A percentile compares a stretch with the other conserved stretches of the same genome.
Conservation (phyloP, 2,797 vertebrate genomes). For the Oophaga sylvatica region DNA sequence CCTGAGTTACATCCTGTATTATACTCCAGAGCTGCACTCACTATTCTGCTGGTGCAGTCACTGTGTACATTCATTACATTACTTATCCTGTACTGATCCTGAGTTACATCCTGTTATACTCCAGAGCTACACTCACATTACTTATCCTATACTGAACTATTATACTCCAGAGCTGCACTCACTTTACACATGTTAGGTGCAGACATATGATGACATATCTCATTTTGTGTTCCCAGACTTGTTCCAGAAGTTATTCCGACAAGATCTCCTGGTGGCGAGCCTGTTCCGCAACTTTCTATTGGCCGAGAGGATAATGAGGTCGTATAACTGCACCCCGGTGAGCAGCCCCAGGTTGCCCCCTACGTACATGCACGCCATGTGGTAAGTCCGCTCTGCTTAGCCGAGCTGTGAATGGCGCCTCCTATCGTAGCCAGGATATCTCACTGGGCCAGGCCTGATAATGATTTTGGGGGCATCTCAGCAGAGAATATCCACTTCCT, state of each 20-base stretch:
- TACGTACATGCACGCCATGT: slow-evolving; percentile 98
- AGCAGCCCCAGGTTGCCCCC: slow-evolving; percentile 95
- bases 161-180: too few species aligned
- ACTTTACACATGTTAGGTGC: too few species aligned
- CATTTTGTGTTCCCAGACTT: slow-evolving; percentile 78
- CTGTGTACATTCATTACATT: too few species aligned
- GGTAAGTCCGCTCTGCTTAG: slow-evolving; percentile 79
- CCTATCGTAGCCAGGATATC: too few species aligned
- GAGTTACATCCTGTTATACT: too few species aligned
- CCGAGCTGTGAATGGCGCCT: not conserved
- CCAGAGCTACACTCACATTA: too few species aligned
- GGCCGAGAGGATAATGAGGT: slow-evolving; percentile 96
- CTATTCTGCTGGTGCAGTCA: too few species aligned
- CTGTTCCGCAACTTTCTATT: slow-evolving; percentile 94
- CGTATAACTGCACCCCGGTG: slow-evolving; percentile 96
- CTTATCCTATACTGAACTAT: too few species aligned
- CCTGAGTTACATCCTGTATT: too few species aligned
- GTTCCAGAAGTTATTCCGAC: slow-evolving; percentile 97
- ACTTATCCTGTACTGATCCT: too few species aligned
- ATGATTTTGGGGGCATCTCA: not conserved
- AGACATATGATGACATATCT: too few species aligned
- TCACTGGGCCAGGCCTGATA: not conserved
- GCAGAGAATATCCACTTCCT: not conserved
- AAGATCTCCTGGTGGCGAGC: slow-evolving; percentile 95
- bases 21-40: too few species aligned